Conservation (phyloP, 2,888 invertebrate genomes). For the Petrophora chlorosata region DNA sequence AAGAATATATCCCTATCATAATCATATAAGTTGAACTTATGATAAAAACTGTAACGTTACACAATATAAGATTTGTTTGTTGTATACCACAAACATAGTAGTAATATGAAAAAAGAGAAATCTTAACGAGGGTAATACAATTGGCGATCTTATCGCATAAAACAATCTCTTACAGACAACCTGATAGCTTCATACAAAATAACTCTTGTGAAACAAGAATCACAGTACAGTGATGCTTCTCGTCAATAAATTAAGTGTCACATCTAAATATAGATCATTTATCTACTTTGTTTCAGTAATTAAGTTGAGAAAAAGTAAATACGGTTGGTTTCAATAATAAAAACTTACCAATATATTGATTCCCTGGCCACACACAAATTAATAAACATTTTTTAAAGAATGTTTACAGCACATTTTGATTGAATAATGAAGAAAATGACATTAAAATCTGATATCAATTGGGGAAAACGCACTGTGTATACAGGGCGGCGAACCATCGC, state of each 20-base stretch:
- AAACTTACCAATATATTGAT: constrained; percentile 21
- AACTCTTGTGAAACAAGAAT: too few relatives aligned
- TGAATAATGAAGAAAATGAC: constrained; percentile 7
- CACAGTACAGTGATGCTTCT: too few relatives aligned
- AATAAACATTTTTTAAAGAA: background rate
- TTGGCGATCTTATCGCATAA: too few relatives aligned
- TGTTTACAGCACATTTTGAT: constrained; percentile 1
- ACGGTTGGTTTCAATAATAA: background rate
- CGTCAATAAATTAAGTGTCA: constrained; percentile 2
- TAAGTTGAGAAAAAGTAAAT: background rate
- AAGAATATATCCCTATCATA: too few relatives aligned
- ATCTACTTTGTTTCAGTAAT: constrained; percentile 6
- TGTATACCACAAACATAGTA: too few relatives aligned
- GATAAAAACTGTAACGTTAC: too few relatives aligned
- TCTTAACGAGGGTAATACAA: too few relatives aligned
- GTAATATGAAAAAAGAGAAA: too few relatives aligned
- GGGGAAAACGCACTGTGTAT: constrained; percentile 44
- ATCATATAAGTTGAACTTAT: too few relatives aligned
- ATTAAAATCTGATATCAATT: constrained; percentile 26
- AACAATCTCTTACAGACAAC: too few relatives aligned
- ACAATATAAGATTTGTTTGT: too few relatives aligned
- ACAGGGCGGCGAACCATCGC: constrained; percentile 60
- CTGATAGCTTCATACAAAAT: too few relatives aligned
- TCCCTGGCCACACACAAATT: background rate
- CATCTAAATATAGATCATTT: constrained; percentile 13